Conservation (phyloP, 2,888 invertebrate species). For the Andrena praecox region DNA sequence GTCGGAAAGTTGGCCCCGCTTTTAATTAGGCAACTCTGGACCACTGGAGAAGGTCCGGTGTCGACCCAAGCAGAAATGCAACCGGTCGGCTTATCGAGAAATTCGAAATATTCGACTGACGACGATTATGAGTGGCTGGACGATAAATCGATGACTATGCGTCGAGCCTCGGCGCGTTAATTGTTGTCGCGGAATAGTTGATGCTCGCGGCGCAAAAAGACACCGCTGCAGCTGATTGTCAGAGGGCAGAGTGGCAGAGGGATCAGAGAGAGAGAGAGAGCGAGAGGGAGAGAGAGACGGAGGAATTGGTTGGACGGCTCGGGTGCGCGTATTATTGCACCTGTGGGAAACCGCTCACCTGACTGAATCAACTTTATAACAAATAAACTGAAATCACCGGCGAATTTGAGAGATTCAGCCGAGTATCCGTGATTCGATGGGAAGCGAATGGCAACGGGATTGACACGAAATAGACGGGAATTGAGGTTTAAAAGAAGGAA, state of each 20-base stretch:
- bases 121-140: neutral
- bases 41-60: conserved; percentile 10
- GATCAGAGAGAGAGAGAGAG: no score
- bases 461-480: conserved; percentile 55
- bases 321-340: conserved; percentile 39
- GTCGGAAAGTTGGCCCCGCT: neutral
- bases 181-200: conserved; percentile 2
- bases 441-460: conserved; percentile 49
- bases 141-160: neutral
- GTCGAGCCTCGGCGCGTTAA: neutral
- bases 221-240: neutral
- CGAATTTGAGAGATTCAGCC: conserved; percentile 52
- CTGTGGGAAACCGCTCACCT: conserved; percentile 64
- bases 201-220: neutral
- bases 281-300: neutral
- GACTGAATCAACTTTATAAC: conserved; percentile 67
- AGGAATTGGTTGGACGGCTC: conserved; percentile 19
- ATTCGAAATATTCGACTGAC: neutral
- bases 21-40: conserved; percentile 38
- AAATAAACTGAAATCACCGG: conserved; percentile 67
- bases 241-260: no score
- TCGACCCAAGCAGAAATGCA: neutral
- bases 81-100: neutral
- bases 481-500: conserved; percentile 8
- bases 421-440: conserved; percentile 65